Percentiles rank a stretch among this genome's conserved stretches.
Evolutionary conservation across 2,888 invertebrate species (phyloP).

Genomic region (Portevinia maculata): DNA sequence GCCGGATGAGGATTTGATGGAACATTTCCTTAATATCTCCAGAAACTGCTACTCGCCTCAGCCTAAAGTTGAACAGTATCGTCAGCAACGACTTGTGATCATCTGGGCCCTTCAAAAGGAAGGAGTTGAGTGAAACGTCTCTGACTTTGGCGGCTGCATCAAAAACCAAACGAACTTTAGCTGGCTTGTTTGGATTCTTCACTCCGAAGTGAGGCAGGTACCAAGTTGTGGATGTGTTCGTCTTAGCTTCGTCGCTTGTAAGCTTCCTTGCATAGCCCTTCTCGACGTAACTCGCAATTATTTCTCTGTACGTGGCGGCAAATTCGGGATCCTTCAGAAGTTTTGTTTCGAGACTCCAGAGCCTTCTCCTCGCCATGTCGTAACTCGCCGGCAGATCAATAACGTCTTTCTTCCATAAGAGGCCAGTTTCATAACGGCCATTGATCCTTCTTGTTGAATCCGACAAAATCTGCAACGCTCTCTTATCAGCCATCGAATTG

Average conservation of each 20-base stretch:
- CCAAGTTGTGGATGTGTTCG: not conserved
- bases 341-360: too few species aligned
- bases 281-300: not conserved
- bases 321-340: not conserved
- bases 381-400: too few species aligned
- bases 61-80: too few species aligned
- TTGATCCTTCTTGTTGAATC: too few species aligned
- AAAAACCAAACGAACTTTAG: not conserved
- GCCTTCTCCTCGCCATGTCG: too few species aligned
- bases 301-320: not conserved
- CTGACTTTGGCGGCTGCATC: not conserved
- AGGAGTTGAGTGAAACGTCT: not conserved
- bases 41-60: not conserved
- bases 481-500: not conserved
- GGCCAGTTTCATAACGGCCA: too few species aligned
- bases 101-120: not conserved
- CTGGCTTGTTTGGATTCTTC: constrained; percentile 2
- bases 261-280: not conserved
- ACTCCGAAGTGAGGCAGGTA: constrained; percentile 19
- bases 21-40: too few species aligned
- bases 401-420: too few species aligned
- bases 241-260: not conserved
- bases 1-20: too few species aligned
- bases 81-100: not conserved
- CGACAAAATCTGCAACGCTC: too few species aligned